Evolutionary conservation across 2,888 invertebrate genomes (phyloP), one percentile per base, ranked within the genome.

Genomic region (Drosophila prolongata): DNA sequence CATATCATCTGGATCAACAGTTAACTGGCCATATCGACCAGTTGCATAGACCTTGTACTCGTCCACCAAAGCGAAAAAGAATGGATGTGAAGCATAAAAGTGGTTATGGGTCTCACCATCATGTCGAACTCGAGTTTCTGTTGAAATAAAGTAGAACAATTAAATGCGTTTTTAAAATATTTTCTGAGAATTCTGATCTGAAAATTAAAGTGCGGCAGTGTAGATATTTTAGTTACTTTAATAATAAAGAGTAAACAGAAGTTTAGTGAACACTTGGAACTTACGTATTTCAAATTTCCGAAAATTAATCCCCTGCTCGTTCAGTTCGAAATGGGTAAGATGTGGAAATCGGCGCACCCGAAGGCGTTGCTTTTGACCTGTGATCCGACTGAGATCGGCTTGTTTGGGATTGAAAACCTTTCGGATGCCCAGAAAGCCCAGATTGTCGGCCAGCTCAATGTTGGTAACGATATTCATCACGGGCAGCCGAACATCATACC

Each of bases 21-120:
- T 1, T n/a, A 60, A 19, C 10, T 43, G 14, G 13, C 52, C 59
- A 27, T 60, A 60, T 6, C 52, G 43, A 11, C 43, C 52, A 1
- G 59, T 60, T 16, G 52, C 42, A 14, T 53, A 60, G 13, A 60
- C n/a, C 27, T 16, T 35, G 0, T 16, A 1, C 27, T 37, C 14
- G 11, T 53, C 60, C 8, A 60, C 24, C 24, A 60, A 14, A n/a
- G 44, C 53, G 6, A 60, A 60, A 27, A 60, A 60, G 16, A 37
- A 60, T 1, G 53, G 53, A 44, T 60, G 53, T 2, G 35, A 13
- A 13, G 60, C 44, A 37, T 16, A 43, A 13, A 60, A 60, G 37
- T 59, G 52, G 19, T 43, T 19, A 10, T 5, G 16, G 10, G 43
- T 43, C 16, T 43, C 19, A 16, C 19, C 43, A 19, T 43, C 11